Evolutionary conservation across 2,113 vertebrate genomes (phyloP).

Genomic region (Syngnathoides biaculeatus): DNA sequence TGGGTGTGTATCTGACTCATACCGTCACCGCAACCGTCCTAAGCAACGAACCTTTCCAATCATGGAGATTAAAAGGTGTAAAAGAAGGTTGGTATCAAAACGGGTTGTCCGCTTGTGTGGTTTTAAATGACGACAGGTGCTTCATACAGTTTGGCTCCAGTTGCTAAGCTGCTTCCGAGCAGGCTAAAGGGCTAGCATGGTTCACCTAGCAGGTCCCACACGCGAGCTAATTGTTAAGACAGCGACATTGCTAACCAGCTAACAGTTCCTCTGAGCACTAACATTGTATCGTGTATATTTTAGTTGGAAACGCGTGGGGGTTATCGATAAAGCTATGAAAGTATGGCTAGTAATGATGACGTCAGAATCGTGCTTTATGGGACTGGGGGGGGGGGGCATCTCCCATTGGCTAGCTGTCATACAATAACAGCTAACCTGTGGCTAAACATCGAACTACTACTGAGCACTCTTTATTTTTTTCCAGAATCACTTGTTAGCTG

Average conservation of each 20-base stretch:
- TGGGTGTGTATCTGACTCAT: not conserved
- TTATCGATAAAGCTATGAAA: not conserved
- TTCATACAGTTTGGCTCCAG: not conserved
- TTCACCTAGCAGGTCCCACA: not conserved
- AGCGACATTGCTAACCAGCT: not conserved
- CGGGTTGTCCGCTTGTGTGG: no score
- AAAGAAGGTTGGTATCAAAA: constrained; percentile 2
- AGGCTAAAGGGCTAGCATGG: constrained; percentile 40
- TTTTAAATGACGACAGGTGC: not conserved
- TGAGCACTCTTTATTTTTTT: not conserved
- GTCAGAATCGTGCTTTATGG: not conserved
- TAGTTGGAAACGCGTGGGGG: not conserved
- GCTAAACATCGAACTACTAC: not conserved
- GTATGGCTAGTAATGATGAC: not conserved
- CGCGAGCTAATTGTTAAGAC: constrained; percentile 17
- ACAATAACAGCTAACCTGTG: constrained; percentile 7
- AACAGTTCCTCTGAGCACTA: no score
- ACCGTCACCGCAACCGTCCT: not conserved
- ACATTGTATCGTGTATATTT: not conserved
- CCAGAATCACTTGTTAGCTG: not conserved
- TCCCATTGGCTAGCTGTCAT: no score
- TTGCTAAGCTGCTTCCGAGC: constrained; percentile 44
- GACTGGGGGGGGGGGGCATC: constrained; percentile 20
- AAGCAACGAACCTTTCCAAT: not conserved
- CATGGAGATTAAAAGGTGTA: not conserved